Base-by-base conservation (phyloP, 1,140 invertebrate species). In the Antheraea pernyi region DNA sequence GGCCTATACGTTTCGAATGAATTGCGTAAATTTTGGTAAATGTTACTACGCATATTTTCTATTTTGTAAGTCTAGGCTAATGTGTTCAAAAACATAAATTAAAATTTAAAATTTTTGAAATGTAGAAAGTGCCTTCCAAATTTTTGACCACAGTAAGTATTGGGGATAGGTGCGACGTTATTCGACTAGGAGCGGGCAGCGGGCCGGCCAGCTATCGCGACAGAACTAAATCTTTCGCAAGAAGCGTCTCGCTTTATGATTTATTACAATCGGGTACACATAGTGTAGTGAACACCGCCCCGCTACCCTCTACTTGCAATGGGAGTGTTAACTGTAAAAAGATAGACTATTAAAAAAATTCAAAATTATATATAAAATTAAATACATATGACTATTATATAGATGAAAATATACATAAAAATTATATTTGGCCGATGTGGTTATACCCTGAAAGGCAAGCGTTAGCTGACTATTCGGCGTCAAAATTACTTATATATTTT, bases 61-160 rank as follows among this genome's bases (percentile, higher is more conserved):
- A 91, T 88, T 91, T 81, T 90, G 80, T 91, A 91, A 91, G 89
- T 90, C 85, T 91, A 91, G 89, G 89, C 89, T 91, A 91, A 91
- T 90, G 89, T 91, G 88, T 91, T 91, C 89, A 91, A 89, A 91
- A 89, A 85, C 68, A 69, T 83, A 90, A 86, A 84, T 42, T 82
- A 82, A 89, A 91, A 88, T 82, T 91, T 79, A 77, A 83, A 83
- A 77, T 78, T 91, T 90, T 89, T 83, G 82, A 84, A 84, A 89
- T 86, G 87, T 91, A 91, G 89, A 90, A 91, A 91, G 89, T 91
- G 89, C 89, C 89, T 91, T 91, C 89, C 89, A 91, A 90, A 91
- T 91, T 88, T 90, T 91, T 90, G 88, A 91, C 87, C 88, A 90
- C 86, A 88, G 85, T 90, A 88, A 90, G 89, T 90, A 88, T 89